These are phyloP conservation scores for Bettongia penicillata DNA, from an alignment of 2,113 vertebrate genomes.

Conservation along the genomic window DNA sequence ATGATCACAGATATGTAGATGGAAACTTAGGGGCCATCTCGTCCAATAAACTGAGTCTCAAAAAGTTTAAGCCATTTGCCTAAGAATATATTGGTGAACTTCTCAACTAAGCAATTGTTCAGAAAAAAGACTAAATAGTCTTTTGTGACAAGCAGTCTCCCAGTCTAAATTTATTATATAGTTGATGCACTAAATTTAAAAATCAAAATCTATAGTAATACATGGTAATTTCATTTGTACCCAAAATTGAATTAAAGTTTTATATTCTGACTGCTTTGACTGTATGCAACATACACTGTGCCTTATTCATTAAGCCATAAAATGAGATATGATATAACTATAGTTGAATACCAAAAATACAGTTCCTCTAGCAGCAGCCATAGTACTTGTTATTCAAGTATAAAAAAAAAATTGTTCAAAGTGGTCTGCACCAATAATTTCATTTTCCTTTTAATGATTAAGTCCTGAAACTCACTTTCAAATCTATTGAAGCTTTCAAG, in stretches of 20 bases:
- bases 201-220: neutral
- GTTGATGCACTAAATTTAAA: neutral
- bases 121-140: neutral
- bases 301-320: neutral
- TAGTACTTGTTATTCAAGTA: neutral
- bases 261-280: neutral
- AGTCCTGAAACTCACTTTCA: neutral
- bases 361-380: neutral
- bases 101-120: neutral
- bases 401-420: neutral
- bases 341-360: neutral
- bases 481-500: neutral
- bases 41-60: neutral
- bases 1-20: neutral
- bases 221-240: neutral
- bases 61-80: neutral
- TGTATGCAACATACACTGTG: neutral
- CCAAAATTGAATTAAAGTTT: neutral
- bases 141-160: neutral
- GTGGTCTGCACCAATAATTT: conserved; percentile 3
- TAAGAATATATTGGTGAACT: neutral
- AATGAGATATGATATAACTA: neutral
- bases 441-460: neutral
- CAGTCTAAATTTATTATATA: neutral
- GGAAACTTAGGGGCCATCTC: neutral